These are phyloP conservation scores for Limanda limanda DNA, from an alignment of 2,113 vertebrate species.

Conservation along the genomic window DNA sequence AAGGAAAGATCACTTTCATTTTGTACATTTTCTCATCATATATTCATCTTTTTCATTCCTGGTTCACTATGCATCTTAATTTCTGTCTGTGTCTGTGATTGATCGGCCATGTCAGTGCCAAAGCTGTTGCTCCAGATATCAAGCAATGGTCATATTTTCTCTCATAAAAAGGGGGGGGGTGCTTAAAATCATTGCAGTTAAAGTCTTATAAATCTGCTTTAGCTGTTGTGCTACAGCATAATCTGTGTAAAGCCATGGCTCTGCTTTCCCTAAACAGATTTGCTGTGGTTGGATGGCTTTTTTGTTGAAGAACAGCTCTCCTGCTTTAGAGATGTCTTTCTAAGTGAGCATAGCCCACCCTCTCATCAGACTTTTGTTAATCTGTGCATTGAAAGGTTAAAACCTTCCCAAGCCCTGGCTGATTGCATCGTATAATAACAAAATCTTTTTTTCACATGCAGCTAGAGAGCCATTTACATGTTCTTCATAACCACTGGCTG, in stretches of 20 bases:
- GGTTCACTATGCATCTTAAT: conserved; percentile 23
- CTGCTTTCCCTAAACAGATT: conserved; percentile 72
- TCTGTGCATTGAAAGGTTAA: conserved; percentile 66
- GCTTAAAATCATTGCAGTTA: conserved; percentile 59
- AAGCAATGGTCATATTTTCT: conserved; percentile 45
- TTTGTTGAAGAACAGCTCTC: conserved; percentile 63
- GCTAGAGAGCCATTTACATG: not conserved
- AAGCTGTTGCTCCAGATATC: conserved; percentile 49
- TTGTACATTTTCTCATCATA: not conserved
- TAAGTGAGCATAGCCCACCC: conserved; percentile 39
- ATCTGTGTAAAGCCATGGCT: conserved; percentile 75
- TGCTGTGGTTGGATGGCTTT: conserved; percentile 53
- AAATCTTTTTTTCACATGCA: conserved; percentile 12
- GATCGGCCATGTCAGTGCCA: conserved; percentile 38
- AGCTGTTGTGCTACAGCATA: conserved; percentile 71
- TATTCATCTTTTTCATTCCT: conserved; percentile 2
- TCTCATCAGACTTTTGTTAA: conserved; percentile 53
- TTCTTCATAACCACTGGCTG: not conserved
- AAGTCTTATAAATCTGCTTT: conserved; percentile 77
- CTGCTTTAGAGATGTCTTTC: conserved; percentile 68
- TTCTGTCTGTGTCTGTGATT: conserved; percentile 7
- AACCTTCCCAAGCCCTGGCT: conserved; percentile 36
- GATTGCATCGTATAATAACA: conserved; percentile 34
- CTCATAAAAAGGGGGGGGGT: conserved; percentile 7
- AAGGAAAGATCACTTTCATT: not conserved